These are phyloP conservation scores for Psophia crepitans DNA, from an alignment of 2,113 vertebrate species.

Conservation along the genomic window DNA sequence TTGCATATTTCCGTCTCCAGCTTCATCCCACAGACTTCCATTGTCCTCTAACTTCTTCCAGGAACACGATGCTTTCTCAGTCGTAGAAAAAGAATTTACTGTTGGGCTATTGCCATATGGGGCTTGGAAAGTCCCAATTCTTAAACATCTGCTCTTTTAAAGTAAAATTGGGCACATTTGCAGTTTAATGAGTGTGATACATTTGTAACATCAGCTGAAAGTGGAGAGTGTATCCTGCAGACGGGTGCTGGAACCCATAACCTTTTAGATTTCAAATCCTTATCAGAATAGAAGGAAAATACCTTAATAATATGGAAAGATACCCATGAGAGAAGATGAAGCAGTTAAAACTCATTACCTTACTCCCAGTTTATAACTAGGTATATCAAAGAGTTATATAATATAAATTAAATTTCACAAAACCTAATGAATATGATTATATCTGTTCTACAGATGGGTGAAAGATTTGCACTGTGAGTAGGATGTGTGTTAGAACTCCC, in stretches of 20 bases:
- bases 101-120: slow-evolving; percentile 17
- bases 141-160: slow-evolving; percentile 53
- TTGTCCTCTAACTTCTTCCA: not conserved
- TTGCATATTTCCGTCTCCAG: not conserved
- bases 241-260: not conserved
- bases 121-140: not conserved
- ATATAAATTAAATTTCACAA: not conserved
- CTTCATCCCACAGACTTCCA: not conserved
- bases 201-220: not conserved
- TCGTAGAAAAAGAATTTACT: slow-evolving; percentile 4
- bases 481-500: not conserved
- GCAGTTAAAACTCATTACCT: not conserved
- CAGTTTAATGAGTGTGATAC: not conserved
- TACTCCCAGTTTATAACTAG: not conserved
- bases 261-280: not conserved
- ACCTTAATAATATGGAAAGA: not conserved
- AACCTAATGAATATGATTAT: not conserved
- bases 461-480: not conserved
- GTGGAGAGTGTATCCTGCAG: not conserved
- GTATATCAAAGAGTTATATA: not conserved
- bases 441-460: not conserved
- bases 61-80: slow-evolving; percentile 7
- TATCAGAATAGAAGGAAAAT: not conserved
- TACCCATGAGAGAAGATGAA: not conserved
- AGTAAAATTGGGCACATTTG: not conserved